Conservation (phyloP, 2,888 invertebrate genomes). For the Melangyna quadrimaculata region DNA sequence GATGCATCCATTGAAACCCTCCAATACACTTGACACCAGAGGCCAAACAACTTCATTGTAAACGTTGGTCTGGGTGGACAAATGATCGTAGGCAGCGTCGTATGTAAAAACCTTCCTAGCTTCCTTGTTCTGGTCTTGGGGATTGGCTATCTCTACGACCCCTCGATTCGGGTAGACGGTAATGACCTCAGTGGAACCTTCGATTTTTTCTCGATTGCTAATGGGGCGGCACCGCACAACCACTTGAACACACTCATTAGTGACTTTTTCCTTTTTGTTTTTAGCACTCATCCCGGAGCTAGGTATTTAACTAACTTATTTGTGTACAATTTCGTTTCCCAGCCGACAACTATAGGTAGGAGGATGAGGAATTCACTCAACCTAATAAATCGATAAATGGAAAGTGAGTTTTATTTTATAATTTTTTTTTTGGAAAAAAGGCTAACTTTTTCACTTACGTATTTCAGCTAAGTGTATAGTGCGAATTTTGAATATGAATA, state of each 20-base stretch:
- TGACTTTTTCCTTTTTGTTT: constrained; percentile 76
- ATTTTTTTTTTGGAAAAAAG: neutral
- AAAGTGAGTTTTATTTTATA: neutral
- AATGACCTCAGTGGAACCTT: constrained; percentile 84
- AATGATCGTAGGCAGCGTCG: constrained; percentile 96
- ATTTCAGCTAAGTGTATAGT: constrained; percentile 38
- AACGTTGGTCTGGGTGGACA: constrained; percentile 93
- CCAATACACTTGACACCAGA: constrained; percentile 95
- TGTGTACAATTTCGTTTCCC: constrained; percentile 47
- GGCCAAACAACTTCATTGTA: constrained; percentile 98
- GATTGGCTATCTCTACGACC: constrained; percentile 93
- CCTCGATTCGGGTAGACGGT: constrained; percentile 93
- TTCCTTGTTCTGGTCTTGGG: constrained; percentile 85
- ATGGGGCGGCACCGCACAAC: constrained; percentile 98
- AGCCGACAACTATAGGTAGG: constrained; percentile 29
- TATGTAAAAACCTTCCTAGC: constrained; percentile 97
- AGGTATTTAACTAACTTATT: neutral
- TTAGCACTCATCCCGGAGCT: constrained; percentile 77
- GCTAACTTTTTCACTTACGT: constrained; percentile 43
- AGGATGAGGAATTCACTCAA: constrained; percentile 30
- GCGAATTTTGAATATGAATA: constrained; percentile 35
- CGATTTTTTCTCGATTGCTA: constrained; percentile 90
- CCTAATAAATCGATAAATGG: constrained; percentile 64
- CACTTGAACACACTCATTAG: constrained; percentile 95
- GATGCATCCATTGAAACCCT: constrained; percentile 99